Evolutionary conservation across 1,140 invertebrate species (phyloP).

Genomic region (Habropoda laboriosa): DNA sequence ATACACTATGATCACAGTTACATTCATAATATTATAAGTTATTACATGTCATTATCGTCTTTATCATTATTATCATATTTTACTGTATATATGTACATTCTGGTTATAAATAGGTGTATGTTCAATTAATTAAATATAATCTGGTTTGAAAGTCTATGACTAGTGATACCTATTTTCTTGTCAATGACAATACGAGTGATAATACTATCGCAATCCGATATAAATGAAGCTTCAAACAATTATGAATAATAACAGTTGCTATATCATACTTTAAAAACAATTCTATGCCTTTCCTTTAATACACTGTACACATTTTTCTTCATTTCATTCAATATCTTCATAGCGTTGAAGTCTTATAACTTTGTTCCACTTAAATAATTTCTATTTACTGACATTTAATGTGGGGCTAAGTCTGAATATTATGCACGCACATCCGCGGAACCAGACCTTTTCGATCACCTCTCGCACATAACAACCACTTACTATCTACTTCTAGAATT

Average conservation of each 20-base stretch:
- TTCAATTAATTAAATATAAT: constrained; percentile 78
- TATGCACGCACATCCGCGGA: constrained; percentile 87
- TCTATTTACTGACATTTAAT: constrained; percentile 24
- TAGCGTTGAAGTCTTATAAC: constrained; percentile 24
- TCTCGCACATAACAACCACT: constrained; percentile 89
- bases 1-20: constrained; percentile 81
- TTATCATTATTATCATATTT: constrained; percentile 64
- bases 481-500: constrained; percentile 89
- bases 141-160: constrained; percentile 78
- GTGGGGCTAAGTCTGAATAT: constrained; percentile 79
- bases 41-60: constrained; percentile 63
- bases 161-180: constrained; percentile 67
- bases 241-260: constrained; percentile 49
- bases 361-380: constrained; percentile 24
- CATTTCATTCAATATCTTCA: constrained; percentile 29
- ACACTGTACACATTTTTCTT: constrained; percentile 75
- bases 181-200: constrained; percentile 56
- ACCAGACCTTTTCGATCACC: constrained; percentile 91
- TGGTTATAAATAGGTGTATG: constrained; percentile 75
- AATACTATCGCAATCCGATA: constrained; percentile 65
- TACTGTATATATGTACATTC: constrained; percentile 77
- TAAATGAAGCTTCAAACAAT: constrained; percentile 56
- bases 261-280: constrained; percentile 60
- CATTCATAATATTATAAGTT: constrained; percentile 75
- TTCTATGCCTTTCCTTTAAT: constrained; percentile 71